Evolutionary conservation across 2,888 invertebrate genomes (phyloP).

Genomic region (Diadegma fenestrale): DNA sequence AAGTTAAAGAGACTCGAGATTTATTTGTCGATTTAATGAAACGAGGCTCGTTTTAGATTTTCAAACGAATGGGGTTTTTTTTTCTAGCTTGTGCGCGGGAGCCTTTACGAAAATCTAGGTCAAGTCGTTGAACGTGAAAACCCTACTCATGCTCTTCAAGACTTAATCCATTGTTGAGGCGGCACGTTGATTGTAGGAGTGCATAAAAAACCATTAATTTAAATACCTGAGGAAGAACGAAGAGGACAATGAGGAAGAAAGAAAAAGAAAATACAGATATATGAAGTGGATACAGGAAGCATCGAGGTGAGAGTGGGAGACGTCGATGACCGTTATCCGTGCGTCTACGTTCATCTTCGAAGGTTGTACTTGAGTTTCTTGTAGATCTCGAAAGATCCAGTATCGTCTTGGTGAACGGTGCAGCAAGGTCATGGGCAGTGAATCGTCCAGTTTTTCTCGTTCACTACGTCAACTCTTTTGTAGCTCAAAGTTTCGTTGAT

Average conservation of each 20-base stretch:
- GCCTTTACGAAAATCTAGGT: background rate
- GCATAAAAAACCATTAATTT: background rate
- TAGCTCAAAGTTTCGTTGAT: background rate
- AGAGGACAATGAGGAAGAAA: constrained; percentile 46
- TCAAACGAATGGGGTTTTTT: too few relatives aligned
- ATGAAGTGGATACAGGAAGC: constrained; percentile 22
- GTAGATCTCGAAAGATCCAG: constrained; percentile 77
- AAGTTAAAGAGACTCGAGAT: background rate
- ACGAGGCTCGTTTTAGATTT: too few relatives aligned
- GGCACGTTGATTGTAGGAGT: background rate
- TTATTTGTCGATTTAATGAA: background rate
- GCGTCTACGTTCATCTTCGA: constrained; percentile 68
- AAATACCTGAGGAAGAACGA: constrained; percentile 5
- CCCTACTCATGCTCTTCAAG: background rate
- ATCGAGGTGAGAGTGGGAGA: constrained; percentile 70
- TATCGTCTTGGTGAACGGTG: constrained; percentile 66
- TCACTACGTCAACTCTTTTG: background rate
- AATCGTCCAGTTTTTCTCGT: background rate
- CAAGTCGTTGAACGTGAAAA: background rate
- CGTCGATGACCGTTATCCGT: constrained; percentile 80
- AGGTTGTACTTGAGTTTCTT: constrained; percentile 66
- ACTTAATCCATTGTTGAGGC: background rate
- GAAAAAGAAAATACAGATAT: constrained; percentile 30
- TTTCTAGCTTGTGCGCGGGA: too few relatives aligned
- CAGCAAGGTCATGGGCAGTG: constrained; percentile 80